Percentiles rank a stretch among this genome's conserved stretches.
These are phyloP conservation scores for Latrodectus geometricus DNA, from an alignment of 1,140 invertebrate genomes.

Conservation along the genomic window DNA sequence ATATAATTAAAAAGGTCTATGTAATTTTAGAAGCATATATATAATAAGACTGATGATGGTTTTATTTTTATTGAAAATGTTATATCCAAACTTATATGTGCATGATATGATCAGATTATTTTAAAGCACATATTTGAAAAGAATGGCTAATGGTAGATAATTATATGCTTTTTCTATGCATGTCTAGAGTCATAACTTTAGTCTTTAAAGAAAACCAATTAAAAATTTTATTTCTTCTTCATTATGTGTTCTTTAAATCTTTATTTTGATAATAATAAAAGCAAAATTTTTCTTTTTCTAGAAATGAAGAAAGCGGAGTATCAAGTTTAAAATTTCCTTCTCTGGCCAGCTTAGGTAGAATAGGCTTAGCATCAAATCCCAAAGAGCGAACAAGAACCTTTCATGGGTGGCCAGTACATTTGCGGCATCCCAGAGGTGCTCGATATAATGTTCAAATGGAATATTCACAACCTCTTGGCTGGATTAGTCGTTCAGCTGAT, in stretches of 20 bases:
- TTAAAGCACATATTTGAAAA: too few species aligned
- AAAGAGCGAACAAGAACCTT: slow-evolving; percentile 52
- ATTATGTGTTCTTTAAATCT: neutral
- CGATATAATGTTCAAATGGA: slow-evolving; percentile 66
- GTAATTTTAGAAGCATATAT: too few species aligned
- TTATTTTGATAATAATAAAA: neutral
- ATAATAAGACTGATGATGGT: too few species aligned
- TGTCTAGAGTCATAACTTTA: too few species aligned
- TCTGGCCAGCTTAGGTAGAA: slow-evolving; percentile 61
- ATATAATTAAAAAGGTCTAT: too few species aligned
- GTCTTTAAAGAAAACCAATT: too few species aligned
- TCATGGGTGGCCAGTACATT: slow-evolving; percentile 57
- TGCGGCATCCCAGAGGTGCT: slow-evolving; percentile 60
- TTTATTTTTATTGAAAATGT: too few species aligned
- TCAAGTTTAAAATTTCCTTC: slow-evolving; percentile 69
- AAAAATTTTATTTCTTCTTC: neutral
- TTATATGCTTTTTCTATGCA: too few species aligned
- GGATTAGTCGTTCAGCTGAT: slow-evolving; percentile 79
- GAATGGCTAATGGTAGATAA: too few species aligned
- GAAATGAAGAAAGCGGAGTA: slow-evolving; percentile 65
- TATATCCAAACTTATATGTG: too few species aligned
- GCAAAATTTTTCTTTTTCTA: slow-evolving; percentile 46
- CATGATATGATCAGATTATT: too few species aligned
- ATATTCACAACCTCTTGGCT: slow-evolving; percentile 71
- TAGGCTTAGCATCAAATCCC: slow-evolving; percentile 55